Conservation (phyloP, 2,888 invertebrate species). For the Melieria picta region DNA sequence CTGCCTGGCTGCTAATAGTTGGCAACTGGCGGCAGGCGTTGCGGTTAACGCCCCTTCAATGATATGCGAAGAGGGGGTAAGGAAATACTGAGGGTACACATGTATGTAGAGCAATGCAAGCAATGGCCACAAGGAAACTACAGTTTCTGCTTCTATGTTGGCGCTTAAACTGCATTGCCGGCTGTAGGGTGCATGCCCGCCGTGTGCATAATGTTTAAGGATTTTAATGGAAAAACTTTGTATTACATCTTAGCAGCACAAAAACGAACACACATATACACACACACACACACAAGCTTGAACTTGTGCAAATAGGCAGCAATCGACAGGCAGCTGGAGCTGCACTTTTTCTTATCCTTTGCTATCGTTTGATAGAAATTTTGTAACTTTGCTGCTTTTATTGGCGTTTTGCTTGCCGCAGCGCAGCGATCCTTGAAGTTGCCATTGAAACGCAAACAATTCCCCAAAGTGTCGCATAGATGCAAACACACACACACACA, state of each 20-base stretch:
- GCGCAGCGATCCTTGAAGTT: conserved; percentile 15
- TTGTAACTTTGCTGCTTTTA: conserved; percentile 19
- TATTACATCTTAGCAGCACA: conserved; percentile 21
- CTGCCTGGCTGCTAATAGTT: conserved; percentile 1
- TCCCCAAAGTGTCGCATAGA: conserved; percentile 8
- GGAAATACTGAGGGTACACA: neutral
- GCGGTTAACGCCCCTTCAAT: conserved; percentile 15
- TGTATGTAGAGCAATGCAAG: neutral
- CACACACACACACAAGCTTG: neutral
- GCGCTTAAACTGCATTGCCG: neutral
- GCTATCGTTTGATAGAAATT: neutral
- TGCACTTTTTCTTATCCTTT: no score
- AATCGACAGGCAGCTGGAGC: no score
- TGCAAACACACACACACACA: no score
- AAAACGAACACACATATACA: conserved; percentile 1
- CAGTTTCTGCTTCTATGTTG: neutral
- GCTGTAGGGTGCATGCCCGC: conserved; percentile 12
- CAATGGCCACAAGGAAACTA: no score
- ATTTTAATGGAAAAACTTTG: conserved; percentile 50
- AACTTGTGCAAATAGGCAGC: no score
- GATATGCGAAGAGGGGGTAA: neutral
- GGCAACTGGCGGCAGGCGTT: conserved; percentile 14
- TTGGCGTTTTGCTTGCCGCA: conserved; percentile 11
- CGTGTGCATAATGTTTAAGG: conserved; percentile 44
- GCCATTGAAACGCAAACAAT: conserved; percentile 29